Conservation (phyloP, 2,797 vertebrate genomes). For the Dendrocincla fuliginosa region DNA sequence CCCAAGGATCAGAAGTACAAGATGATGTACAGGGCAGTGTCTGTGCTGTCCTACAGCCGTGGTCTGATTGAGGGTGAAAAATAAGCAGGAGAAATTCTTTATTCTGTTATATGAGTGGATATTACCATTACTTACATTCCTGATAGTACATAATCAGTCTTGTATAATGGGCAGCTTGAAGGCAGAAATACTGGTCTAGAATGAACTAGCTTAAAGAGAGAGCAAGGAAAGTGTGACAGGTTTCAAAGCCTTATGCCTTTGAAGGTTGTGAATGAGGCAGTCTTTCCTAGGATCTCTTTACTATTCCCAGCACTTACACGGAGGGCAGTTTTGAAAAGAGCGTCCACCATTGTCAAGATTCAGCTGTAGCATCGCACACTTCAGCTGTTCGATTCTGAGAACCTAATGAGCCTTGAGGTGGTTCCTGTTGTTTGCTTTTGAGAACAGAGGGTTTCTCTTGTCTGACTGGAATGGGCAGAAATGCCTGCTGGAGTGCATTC, state of each 20-base stretch:
- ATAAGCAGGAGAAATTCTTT: neutral
- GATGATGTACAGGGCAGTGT: neutral
- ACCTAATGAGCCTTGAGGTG: constrained; percentile 28
- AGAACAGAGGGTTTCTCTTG: constrained; percentile 1
- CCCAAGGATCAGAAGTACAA: neutral
- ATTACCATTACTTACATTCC: neutral
- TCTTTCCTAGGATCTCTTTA: neutral
- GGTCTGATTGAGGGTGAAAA: neutral
- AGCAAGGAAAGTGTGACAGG: neutral
- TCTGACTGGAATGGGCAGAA: constrained; percentile 23
- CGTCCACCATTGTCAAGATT: neutral
- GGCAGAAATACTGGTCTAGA: neutral
- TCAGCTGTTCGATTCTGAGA: neutral
- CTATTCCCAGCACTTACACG: neutral
- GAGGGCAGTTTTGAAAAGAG: neutral
- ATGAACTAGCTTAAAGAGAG: neutral
- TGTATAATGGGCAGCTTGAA: neutral
- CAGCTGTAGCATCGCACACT: neutral
- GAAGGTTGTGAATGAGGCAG: neutral
- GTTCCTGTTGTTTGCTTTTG: constrained; percentile 21
- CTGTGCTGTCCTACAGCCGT: neutral
- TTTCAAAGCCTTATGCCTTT: neutral
- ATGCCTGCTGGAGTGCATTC: constrained; percentile 16
- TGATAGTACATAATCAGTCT: neutral
- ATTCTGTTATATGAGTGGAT: neutral